Percentiles rank a stretch among this genome's conserved stretches.
Evolutionary conservation across 2,113 vertebrate species (phyloP).

Genomic region (Beaufortia kweichowensis): DNA sequence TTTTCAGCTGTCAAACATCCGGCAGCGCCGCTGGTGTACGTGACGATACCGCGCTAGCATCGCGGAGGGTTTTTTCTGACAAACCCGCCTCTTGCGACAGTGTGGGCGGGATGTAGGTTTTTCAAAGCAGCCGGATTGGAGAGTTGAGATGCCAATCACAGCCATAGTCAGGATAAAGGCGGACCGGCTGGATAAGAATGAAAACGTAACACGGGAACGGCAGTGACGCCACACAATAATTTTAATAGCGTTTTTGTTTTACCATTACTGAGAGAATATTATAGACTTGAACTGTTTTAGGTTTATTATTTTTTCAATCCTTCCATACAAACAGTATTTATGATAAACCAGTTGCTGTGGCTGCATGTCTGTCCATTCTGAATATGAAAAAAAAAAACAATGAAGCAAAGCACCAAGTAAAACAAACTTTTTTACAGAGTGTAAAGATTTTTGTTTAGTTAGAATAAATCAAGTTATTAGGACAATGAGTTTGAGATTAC

Average conservation of each 20-base stretch:
- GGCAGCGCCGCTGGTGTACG: background rate
- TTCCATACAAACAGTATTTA: too few relatives aligned
- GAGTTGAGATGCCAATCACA: background rate
- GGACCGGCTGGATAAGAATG: too few relatives aligned
- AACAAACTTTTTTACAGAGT: background rate
- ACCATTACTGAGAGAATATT: too few relatives aligned
- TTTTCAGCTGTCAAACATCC: background rate
- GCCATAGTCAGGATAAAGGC: too few relatives aligned
- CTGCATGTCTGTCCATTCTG: too few relatives aligned
- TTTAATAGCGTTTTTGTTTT: too few relatives aligned
- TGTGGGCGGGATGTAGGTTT: background rate
- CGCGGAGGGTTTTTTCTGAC: background rate
- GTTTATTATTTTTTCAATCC: too few relatives aligned
- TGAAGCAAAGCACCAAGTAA: background rate
- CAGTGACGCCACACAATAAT: too few relatives aligned
- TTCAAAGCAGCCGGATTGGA: background rate
- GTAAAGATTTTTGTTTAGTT: background rate
- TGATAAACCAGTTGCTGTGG: too few relatives aligned
- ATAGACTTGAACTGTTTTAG: too few relatives aligned
- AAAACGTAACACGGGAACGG: too few relatives aligned
- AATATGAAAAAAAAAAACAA: background rate
- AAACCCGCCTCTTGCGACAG: background rate
- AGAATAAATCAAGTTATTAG: background rate
- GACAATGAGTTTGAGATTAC: constrained; percentile 1
- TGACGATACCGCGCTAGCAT: background rate